Evolutionary conservation across 2,797 vertebrate genomes (phyloP).

Genomic region (Monodelphis domestica): DNA sequence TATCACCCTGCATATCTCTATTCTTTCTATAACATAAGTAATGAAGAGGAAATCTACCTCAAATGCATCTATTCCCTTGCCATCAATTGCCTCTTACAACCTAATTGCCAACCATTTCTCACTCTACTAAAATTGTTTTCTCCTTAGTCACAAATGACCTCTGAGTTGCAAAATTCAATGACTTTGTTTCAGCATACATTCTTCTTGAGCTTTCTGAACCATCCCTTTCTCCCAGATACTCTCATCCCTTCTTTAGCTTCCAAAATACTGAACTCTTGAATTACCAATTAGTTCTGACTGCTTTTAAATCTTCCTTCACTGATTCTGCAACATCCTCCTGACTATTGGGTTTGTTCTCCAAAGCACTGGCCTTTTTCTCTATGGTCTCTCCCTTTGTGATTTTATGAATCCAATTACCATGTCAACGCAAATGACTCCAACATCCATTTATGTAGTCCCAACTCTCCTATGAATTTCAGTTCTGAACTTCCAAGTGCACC

Average conservation of each 20-base stretch:
- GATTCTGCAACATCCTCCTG: neutral
- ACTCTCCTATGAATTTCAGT: neutral
- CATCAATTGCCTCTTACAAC: neutral
- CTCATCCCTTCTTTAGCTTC: neutral
- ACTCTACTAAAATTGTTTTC: neutral
- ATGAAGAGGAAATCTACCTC: no score
- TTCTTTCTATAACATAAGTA: no score
- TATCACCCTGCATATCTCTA: neutral
- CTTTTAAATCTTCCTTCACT: neutral
- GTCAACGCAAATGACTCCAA: neutral
- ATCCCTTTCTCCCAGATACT: neutral
- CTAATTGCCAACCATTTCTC: neutral
- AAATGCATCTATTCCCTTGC: neutral
- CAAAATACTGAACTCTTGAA: neutral
- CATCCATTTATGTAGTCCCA: neutral
- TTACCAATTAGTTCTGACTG: neutral
- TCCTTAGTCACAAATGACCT: neutral
- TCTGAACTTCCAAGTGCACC: neutral
- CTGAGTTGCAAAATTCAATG: neutral
- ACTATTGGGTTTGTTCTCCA: neutral
- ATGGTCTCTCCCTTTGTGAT: neutral
- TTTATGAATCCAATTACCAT: neutral
- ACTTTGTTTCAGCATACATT: neutral
- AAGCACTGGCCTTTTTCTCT: neutral
- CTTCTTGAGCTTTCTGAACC: neutral